Base-by-base conservation (phyloP, 2,888 invertebrate species). In the Ernsta delagoae region DNA sequence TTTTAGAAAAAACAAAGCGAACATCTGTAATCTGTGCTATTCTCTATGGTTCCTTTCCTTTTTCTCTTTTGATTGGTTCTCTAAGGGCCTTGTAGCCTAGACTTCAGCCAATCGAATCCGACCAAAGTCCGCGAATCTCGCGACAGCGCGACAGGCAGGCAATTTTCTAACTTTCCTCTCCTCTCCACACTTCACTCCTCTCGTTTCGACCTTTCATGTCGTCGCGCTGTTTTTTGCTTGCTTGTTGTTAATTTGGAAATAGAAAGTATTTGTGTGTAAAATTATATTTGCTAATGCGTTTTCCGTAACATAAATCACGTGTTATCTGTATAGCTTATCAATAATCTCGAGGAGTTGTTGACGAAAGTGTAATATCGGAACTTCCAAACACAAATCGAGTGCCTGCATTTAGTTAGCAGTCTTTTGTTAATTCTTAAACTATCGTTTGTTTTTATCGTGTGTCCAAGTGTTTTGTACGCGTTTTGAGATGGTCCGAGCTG, bases 401-500 rank as follows among this genome's bases (percentile, higher is more conserved):
- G 89, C 86, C 84, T 86, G 81, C 82, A 73, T 79, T 78, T 81
- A 79, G 72, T 78, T 81, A 79, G 72, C 71, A 79, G 80, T 80
- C 82, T 82, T 82, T 82, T 78, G 77, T 81, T 83, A 80, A 76
- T 79, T 78, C 76, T 75, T 72, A 59, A 59, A 70, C 59, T 68
- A 59, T 50, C 78, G 78, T 75, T 83, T 80, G 79, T 82, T 82
- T 79, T 79, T 73, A 76, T 80, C 75, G 73, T 79, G 86, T 85
- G 84, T 84, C 84, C 78, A 83, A 85, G 87, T 77, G 75, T 75
- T 83, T 82, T 81, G 78, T 79, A 78, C 83, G 80, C 78, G 77
- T 82, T 79, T 83, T 89, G 92, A 88, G 75, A 93, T 92, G 93
- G 85, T 87, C 85, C 89, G 90, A 83, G 87, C 89, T 85, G 92